Base-by-base conservation (phyloP, 2,797 vertebrate species). In the Cynodonichthys magdalenae region DNA sequence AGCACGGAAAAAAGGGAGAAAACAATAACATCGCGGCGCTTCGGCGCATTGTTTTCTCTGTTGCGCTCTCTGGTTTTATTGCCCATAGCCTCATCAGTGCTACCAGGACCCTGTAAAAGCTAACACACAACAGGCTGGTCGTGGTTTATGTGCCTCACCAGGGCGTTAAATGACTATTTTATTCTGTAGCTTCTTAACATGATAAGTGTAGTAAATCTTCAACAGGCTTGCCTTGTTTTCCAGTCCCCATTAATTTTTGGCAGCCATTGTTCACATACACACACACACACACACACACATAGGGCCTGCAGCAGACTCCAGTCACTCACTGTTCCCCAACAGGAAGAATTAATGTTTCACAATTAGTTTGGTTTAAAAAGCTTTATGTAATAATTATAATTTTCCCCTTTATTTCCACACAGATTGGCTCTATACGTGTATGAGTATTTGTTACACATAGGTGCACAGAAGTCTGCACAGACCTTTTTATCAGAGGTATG, bases 381-480 rank as follows among this genome's bases (percentile, higher is more conserved):
- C 4, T 12, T 39, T 24, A 24, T 24, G 3, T 24, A 24, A 10
- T 53, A 36, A 36, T 69, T 7, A 9, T 4, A 44, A 10, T 62
- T 48, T 48, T 47, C 18, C 7, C 5, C n/a, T 45, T 56, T 20
- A 9, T 36, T 56, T 1, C n/a, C 59, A 20, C 56, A 14, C 87
- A 97, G 96, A 93, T 93, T 98, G 92, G 97, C 97, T 84, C 92
- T 98, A 66, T 98, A 98, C 58, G 97, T 98, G 76, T 98, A 98
- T 69, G 97, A 98, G 90, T 98, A 98, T 92, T 94, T 98, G 92
- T 95, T 98, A 87, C 97, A 98, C 81, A 96, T 98, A 84, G 97
- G 97, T 85, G 97, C 97, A 83, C 96, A 98, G 95, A 98, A 98
- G 92, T 98, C 97, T 53, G 97, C 97, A 90, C 97, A 98, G 95